Percentiles rank a stretch among this genome's conserved stretches.
Evolutionary conservation across 2,888 invertebrate species (phyloP).

Genomic region (Sceliomorpha sp.): DNA sequence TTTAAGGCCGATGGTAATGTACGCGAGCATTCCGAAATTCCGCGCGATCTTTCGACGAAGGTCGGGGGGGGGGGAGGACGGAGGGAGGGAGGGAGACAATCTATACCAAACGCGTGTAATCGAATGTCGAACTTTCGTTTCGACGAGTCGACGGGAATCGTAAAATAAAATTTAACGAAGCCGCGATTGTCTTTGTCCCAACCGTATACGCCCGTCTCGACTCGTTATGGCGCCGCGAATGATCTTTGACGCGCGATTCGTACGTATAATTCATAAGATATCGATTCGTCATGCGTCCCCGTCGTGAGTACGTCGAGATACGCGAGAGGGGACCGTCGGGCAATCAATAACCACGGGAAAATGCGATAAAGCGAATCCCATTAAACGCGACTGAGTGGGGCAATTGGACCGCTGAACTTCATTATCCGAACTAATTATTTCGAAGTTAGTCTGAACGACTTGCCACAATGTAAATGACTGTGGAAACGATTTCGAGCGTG

Average conservation of each 20-base stretch:
- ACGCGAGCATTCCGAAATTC: not conserved
- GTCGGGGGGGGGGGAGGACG: no score
- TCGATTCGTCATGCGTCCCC: conserved; percentile 33
- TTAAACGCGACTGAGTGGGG: conserved; percentile 65
- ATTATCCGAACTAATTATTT: conserved; percentile 78
- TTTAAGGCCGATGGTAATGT: not conserved
- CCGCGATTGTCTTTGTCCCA: conserved; percentile 21
- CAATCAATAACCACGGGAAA: conserved; percentile 71
- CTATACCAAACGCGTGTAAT: no score
- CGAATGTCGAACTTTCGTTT: conserved; percentile 6
- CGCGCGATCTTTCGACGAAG: not conserved
- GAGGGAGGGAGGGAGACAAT: no score
- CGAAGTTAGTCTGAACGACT: conserved; percentile 75
- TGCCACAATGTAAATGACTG: conserved; percentile 73
- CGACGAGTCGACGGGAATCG: conserved; percentile 16
- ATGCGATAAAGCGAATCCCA: conserved; percentile 68
- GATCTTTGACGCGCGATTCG: conserved; percentile 15
- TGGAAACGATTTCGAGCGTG: conserved; percentile 66
- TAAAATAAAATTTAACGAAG: conserved; percentile 21
- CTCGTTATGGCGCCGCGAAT: conserved; percentile 13
- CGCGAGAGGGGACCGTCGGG: conserved; percentile 61
- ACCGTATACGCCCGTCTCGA: conserved; percentile 15
- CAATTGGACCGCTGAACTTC: conserved; percentile 74
- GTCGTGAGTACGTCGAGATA: conserved; percentile 12
- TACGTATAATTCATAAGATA: conserved; percentile 26